Evolutionary conservation across 1,140 invertebrate genomes (phyloP).

Genomic region (Tigriopus japonicus): DNA sequence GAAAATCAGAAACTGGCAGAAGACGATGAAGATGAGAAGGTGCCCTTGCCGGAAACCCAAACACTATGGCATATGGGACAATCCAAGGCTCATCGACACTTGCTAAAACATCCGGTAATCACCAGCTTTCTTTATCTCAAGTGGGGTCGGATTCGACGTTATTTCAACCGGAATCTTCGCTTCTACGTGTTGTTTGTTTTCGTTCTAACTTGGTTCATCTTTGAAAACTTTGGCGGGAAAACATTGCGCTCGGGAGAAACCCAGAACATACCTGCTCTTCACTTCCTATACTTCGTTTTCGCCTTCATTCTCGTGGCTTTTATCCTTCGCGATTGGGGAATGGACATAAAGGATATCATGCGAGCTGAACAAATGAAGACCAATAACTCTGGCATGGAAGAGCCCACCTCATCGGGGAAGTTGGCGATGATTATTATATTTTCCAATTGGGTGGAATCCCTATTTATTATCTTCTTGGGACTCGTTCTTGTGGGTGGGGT

Average conservation of each 20-base stretch:
- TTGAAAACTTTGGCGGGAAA: neutral
- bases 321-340: neutral
- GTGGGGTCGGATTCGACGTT: neutral
- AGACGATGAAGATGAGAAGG: too few relatives aligned
- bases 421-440: neutral
- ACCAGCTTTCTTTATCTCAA: neutral
- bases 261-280: neutral
- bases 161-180: neutral
- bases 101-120: conserved; percentile 3
- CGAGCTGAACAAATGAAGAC: neutral
- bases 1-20: too few relatives aligned
- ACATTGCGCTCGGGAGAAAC: neutral
- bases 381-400: neutral
- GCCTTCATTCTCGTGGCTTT: neutral
- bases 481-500: neutral
- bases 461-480: conserved; percentile 5
- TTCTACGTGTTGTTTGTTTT: conserved; percentile 32
- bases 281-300: neutral
- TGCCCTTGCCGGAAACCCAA: neutral
- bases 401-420: neutral
- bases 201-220: conserved; percentile 30
- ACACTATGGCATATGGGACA: neutral
- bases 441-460: conserved; percentile 2
- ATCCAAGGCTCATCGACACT: neutral
- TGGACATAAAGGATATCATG: neutral